These are phyloP conservation scores for Shinisaurus crocodilurus DNA, from an alignment of 2,113 vertebrate species.

Conservation along the genomic window DNA sequence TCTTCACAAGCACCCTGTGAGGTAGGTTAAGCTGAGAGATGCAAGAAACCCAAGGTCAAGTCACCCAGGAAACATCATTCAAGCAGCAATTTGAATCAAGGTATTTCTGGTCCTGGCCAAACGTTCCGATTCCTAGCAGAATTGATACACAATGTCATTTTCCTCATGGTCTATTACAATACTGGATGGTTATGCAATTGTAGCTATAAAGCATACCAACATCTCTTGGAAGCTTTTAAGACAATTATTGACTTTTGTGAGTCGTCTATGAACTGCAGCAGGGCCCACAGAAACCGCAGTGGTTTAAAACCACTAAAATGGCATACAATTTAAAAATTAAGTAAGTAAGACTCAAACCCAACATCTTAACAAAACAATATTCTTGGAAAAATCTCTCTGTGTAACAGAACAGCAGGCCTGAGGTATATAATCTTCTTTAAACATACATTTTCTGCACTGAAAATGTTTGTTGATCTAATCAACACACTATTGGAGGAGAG, in stretches of 20 bases:
- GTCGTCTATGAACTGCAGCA: neutral
- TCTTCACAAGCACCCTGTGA: neutral
- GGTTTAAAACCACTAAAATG: neutral
- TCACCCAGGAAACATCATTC: neutral
- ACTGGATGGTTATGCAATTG: neutral
- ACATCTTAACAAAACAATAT: neutral
- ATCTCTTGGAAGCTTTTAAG: slow-evolving; percentile 1
- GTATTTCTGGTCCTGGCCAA: neutral
- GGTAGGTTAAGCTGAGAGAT: neutral
- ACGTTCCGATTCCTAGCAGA: neutral
- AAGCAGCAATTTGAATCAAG: neutral
- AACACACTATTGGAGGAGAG: neutral
- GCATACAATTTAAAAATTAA: neutral
- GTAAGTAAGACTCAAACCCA: neutral
- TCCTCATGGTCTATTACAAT: neutral
- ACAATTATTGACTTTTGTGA: neutral
- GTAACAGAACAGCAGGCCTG: neutral
- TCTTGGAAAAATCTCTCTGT: neutral
- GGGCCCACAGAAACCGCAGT: neutral
- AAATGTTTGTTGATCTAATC: neutral
- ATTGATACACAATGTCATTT: neutral
- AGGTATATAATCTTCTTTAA: neutral
- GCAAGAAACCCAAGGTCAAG: neutral
- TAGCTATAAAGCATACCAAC: neutral
- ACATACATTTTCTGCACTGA: neutral